Evolutionary conservation across 2,888 invertebrate species (phyloP), one percentile per base, ranked within the genome.

Genomic region (Trachelus iudaicus): DNA sequence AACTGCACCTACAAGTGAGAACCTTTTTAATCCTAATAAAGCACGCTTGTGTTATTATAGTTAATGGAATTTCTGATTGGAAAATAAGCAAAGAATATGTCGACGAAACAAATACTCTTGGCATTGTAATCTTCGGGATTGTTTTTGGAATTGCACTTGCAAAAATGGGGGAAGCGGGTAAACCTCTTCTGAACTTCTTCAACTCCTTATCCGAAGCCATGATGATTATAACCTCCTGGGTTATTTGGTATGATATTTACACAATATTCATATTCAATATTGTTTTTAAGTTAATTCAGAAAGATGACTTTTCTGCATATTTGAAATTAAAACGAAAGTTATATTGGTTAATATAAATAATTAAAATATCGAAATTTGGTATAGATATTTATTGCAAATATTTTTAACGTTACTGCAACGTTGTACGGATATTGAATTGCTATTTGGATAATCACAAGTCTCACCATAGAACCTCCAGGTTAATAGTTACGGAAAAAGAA

Each of bases 91-190:
- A 88, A 34, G 92, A 92, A 85, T 93, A 92, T 83, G 91, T 91
- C 0, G 91, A 92, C 69, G 94, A 93, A 11, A 93, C 93, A 75
- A 95, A 95, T 85, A 94, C 94, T 73, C 90, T 94, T 79, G 94
- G 94, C 31, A 89, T 94, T 71, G 94, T 94, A 1, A 93, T 94
- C 1, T 94, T 94, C 80, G 93, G 94, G 6, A 92, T 93, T 4
- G 92, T 94, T 9, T 91, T 96, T 78, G 96, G 96, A 3, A 93
- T 96, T 77, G 94, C 95, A 2, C 91, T 96, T 74, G 94, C 94
- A 13, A 93, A 94, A 85, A 93, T 95, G 92, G 94, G 94, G 37
- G 92, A 93, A 15, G 92, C 93, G 80, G 95, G 95, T 34, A 93
- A 93, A 84, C 94, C 94, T 1, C 89, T 96, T 35, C 91, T 94